Evolutionary conservation across 2,797 vertebrate species (phyloP).

Genomic region (Poeciliopsis turneri): DNA sequence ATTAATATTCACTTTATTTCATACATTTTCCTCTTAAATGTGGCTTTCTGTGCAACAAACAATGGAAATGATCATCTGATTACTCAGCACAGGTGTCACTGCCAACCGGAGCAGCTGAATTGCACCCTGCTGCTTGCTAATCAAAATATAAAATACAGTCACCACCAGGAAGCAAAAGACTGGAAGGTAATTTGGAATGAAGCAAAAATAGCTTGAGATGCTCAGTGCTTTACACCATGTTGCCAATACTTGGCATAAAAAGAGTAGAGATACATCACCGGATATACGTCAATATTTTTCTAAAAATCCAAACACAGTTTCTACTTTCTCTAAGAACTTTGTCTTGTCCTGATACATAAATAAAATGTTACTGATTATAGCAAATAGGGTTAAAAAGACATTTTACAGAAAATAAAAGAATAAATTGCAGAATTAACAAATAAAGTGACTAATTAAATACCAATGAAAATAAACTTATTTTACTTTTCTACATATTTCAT

Average conservation of each 20-base stretch:
- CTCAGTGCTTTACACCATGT: background rate
- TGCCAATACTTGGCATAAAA: background rate
- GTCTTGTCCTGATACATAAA: background rate
- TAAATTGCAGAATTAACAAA: background rate
- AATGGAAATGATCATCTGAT: background rate
- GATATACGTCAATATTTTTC: background rate
- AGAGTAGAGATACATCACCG: background rate
- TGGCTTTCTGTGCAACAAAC: background rate
- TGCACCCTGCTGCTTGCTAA: constrained; percentile 3
- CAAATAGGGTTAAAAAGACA: background rate
- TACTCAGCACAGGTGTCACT: background rate
- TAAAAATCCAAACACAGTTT: background rate
- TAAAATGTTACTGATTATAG: background rate
- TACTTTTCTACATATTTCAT: background rate
- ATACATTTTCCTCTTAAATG: background rate
- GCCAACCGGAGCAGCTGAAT: constrained; percentile 1
- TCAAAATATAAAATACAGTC: background rate
- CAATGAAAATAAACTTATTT: background rate
- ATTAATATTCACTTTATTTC: background rate
- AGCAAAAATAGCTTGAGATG: background rate
- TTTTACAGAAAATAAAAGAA: background rate
- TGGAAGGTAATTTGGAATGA: background rate
- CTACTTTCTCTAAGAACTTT: background rate
- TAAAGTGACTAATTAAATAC: background rate
- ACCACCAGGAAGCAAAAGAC: background rate